Percentiles rank a stretch among this genome's conserved stretches.
phyloP scores from a whole-genome alignment of 2,797 vertebrate species.

The Eulemur mongoz region DNA sequence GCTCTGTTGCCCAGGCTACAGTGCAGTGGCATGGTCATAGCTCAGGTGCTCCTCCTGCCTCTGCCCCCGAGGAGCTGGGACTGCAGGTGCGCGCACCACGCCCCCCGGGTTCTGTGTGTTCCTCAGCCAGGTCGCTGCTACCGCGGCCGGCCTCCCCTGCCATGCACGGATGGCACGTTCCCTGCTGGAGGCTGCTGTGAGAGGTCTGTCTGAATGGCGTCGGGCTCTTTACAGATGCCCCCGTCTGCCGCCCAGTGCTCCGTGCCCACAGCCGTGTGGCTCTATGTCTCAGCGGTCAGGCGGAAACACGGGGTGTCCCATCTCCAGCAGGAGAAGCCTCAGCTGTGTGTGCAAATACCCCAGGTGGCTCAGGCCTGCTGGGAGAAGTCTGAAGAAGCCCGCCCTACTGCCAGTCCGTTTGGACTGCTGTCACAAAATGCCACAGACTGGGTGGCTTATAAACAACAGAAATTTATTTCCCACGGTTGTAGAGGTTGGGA shows the following conservation, averaged over 20 bases:
- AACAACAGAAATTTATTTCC: neutral
- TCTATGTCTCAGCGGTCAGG: neutral
- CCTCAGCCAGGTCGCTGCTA: neutral
- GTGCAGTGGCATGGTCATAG: neutral
- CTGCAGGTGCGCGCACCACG: neutral
- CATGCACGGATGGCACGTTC: neutral
- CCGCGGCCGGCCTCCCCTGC: neutral
- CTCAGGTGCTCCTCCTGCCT: neutral
- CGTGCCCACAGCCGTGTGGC: neutral
- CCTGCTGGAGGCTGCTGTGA: neutral
- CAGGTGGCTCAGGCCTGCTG: neutral
- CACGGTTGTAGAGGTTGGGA: too few relatives aligned
- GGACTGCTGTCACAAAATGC: neutral
- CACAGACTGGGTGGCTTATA: neutral
- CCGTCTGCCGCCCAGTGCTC: rapidly evolving
- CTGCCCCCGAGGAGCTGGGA: neutral
- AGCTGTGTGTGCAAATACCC: neutral
- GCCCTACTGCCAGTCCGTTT: neutral
- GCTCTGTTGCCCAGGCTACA: neutral
- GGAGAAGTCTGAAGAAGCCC: neutral
- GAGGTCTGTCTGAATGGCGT: neutral
- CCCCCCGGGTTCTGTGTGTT: neutral
- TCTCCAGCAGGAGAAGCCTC: neutral
- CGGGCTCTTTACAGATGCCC: neutral
- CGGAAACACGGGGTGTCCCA: neutral